Base-by-base conservation (phyloP, 1,140 invertebrate genomes). In the Plectus sambesii region DNA sequence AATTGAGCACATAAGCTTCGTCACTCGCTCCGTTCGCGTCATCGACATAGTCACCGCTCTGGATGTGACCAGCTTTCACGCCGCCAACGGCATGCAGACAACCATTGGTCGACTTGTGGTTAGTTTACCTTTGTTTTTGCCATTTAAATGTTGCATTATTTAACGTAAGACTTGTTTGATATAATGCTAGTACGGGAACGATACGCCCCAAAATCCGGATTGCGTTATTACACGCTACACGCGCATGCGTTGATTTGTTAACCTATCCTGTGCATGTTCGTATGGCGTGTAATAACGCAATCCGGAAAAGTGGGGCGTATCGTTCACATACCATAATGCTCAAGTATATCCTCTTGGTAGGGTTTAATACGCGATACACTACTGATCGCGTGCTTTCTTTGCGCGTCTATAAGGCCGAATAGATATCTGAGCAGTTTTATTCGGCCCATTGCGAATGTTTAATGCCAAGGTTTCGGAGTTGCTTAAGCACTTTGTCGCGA, bases 21-120 rank as follows among this genome's bases (percentile, higher is more conserved):
- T 58, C 4, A 90, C 86, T 12, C 73, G 87, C 61, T 86, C 87
- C 42, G 86, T 90, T 2, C 74, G 87, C 41, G 86, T 90, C 3
- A 87, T 90, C 61, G 87, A 90, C 71, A 74, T 90, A 50, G 87
- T 90, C 40, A 90, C 87, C 9, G 87, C 87, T 67, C 79, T 88
- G 53, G 85, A 89, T 59, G 87, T 88, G 81, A 81, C 82, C 71
- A 81, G 83, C 26, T 90, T 90, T 67, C 84, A 88, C 71, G 77
- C 79, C 22, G 83, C 87, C 65, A 81, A 79, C 55, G 87, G 86
- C 3, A 75, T 90, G 3, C 77, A 76, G 46, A 81, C 81, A 57
- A 88, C 73, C 53, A 70, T 75, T 27, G 70, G 72, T 42, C 63
- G 73, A 53, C 50, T 74, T 19, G 64, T 74, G 63, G 70, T 73